Evolutionary conservation across 2,888 invertebrate species (phyloP), one percentile per base, ranked within the genome.

Genomic region (Mythimna impura): DNA sequence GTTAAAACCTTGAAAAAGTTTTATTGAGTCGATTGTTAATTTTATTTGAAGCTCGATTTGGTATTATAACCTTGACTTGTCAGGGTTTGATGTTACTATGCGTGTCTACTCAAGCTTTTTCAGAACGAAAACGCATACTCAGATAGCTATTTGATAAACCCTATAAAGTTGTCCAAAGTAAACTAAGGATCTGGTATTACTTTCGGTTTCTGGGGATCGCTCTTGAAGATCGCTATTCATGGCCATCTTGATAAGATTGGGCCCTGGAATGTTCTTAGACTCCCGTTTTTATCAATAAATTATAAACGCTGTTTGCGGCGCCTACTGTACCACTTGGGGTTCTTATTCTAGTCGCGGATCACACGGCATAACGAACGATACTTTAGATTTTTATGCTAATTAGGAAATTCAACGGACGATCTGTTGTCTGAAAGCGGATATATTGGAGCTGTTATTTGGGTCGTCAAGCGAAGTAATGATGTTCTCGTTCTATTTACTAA

Each of bases 381-480:
- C 58, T 80, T 66, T 50, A 65, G 66, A 81, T 81, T 76, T 76
- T 81, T 81, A 81, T 81, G 80, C 70, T 80, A 84, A 80, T 81
- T 81, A 43, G 76, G 81, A 81, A 81, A 76, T 70, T 84, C 61
- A 84, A 84, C 80, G 84, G 70, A 52, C 80, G 58, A 70, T 80
- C 64, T 67, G 68, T 76, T 81, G 65, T 81, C 58, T 76, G 84
- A 81, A 84, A 81, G 81, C 80, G 84, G 77, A 81, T 81, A 76
- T 61, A 68, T 70, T 62, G 77, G 61, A 34, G 65, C 34, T 43
- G 76, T 57, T 75, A 81, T 81, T 67, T 81, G 50, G 80, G 70
- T 76, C 84, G 66, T 74, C 84, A 66, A 74, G 63, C 84, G 36
- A 71, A 62, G 66, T 57, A 70, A 67, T 70, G 58, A 65, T 73